Evolutionary conservation across 2,888 invertebrate genomes (phyloP), one percentile per base, ranked within the genome.

Genomic region (Aspidiotus rigidus): DNA sequence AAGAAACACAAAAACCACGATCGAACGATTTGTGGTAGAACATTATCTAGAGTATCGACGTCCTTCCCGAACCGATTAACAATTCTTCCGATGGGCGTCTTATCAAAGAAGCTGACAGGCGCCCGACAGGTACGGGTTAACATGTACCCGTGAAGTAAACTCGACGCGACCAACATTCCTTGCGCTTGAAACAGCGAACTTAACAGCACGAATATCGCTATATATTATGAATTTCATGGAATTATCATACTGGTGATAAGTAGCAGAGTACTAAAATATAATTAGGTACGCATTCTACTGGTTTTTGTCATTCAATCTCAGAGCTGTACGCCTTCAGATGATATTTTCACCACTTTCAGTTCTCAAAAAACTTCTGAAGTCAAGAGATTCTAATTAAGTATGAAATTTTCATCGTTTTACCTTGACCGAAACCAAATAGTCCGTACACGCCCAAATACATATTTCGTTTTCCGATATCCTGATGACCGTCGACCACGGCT

Each of bases 371-470:
- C 28, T 28, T 28, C 28, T 5, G 5, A 3, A 28, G 28, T 28
- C 28, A 5, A 28, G 5, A 28, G 5, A 28, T 28, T 28, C 28
- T 28, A 28, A 28, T 28, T 28, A 28, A 5, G 28, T 28, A 28
- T 5, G 28, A 28, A 28, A 28, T 28, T 28, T 1, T 28, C 5
- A 28, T 28, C 28, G 5, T 28, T 28, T 49, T 49, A 49, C 93
- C 91, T 87, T 94, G 93, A 71, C 89, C 90, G 73, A 88, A 80
- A 72, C 94, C 94, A 71, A 94, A 84, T 17, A 86, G 90, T 72
- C 90, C 93, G 78, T 93, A 94, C n/a, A 93, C 89, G 64, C 91
- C 90, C 71, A 94, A 83, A 77, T 92, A 93, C 79, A 89, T 82
- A 76, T 93, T 87, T 72, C 90, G 81, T 73, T 81, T 81, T 2